Conservation (phyloP, 2,113 vertebrate species). For the Platichthys flesus region DNA sequence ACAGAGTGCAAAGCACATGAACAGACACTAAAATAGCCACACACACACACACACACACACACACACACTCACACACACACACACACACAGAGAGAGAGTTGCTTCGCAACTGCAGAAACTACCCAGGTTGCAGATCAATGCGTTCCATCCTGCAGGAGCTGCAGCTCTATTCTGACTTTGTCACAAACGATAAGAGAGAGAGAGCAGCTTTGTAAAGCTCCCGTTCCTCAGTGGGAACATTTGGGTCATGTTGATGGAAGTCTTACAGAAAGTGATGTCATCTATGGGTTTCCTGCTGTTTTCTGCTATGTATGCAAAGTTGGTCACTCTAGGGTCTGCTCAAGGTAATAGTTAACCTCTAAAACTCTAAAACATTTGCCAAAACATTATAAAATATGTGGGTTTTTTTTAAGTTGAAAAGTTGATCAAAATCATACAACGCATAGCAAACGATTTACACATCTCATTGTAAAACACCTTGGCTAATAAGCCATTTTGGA, state of each 20-base stretch:
- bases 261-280: conserved; percentile 1
- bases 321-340: too few species aligned
- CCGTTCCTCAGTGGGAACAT: neutral
- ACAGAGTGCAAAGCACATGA: neutral
- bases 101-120: conserved; percentile 47
- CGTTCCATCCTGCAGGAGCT: conserved; percentile 51
- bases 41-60: neutral
- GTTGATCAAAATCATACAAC: too few species aligned
- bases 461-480: neutral
- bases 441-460: too few species aligned
- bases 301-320: too few species aligned
- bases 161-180: neutral
- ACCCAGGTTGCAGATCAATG: conserved; percentile 64
- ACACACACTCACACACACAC: neutral
- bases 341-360: neutral
- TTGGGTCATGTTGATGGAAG: conserved; percentile 5
- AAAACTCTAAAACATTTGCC: neutral
- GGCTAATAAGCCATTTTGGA: neutral
- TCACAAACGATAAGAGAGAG: conserved; percentile 8
- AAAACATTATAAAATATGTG: neutral
- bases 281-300: neutral
- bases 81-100: conserved; percentile 28
- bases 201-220: neutral
- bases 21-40: neutral
- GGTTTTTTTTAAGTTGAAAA: too few species aligned